Evolutionary conservation across 2,113 vertebrate genomes (phyloP).

Genomic region (Leiothrix lutea): DNA sequence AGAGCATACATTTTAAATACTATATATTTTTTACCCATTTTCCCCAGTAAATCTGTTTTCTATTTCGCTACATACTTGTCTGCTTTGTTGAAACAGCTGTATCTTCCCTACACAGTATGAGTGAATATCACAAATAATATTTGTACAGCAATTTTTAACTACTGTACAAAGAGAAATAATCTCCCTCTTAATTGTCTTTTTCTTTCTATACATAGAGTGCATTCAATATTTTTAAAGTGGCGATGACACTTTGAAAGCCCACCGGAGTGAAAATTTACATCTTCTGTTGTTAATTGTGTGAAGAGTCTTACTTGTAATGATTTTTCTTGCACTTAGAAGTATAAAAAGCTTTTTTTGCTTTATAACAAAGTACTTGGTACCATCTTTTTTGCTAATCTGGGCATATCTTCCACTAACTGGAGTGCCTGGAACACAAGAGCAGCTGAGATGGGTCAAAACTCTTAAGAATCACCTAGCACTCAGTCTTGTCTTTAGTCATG

Average conservation of each 20-base stretch:
- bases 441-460: not conserved
- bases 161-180: slow-evolving; percentile 47
- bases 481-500: not conserved
- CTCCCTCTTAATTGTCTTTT: slow-evolving; percentile 19
- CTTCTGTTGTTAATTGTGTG: not conserved
- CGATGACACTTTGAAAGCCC: not conserved
- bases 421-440: not conserved
- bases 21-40: slow-evolving; percentile 25
- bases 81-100: slow-evolving; percentile 58
- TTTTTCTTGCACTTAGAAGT: not conserved
- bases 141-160: slow-evolving; percentile 54
- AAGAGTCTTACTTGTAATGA: not conserved
- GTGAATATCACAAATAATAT: slow-evolving; percentile 47
- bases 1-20: not conserved
- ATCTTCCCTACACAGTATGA: not conserved
- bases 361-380: not conserved
- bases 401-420: not conserved
- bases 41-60: slow-evolving; percentile 7
- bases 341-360: not conserved
- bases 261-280: not conserved
- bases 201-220: not conserved
- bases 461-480: not conserved
- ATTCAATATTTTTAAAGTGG: slow-evolving; percentile 19
- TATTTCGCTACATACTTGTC: slow-evolving; percentile 14
- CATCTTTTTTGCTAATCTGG: not conserved